These are phyloP conservation scores for Salminus brasiliensis DNA, from an alignment of 2,113 vertebrate species.

Conservation along the genomic window DNA sequence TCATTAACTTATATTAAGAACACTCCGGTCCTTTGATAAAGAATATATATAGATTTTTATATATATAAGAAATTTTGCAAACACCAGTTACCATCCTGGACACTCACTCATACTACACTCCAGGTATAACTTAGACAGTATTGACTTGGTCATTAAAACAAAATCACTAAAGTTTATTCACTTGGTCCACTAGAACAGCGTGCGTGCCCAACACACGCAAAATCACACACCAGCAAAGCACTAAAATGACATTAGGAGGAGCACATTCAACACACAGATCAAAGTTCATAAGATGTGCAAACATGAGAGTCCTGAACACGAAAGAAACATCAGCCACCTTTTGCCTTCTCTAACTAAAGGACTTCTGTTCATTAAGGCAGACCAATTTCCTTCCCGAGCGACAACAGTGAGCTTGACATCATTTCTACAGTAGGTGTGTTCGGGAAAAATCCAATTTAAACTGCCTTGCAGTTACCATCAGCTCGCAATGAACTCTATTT, in stretches of 20 bases:
- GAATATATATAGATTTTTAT: neutral
- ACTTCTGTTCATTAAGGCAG: constrained; percentile 41
- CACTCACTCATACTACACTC: neutral
- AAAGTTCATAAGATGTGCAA: constrained; percentile 25
- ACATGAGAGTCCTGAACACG: constrained; percentile 15
- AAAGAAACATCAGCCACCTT: constrained; percentile 15
- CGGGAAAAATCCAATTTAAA: constrained; percentile 52
- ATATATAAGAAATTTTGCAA: neutral
- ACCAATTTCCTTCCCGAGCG: constrained; percentile 35
- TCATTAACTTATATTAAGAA: constrained; percentile 7
- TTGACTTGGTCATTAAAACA: constrained; percentile 14
- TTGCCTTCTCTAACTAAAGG: constrained; percentile 12
- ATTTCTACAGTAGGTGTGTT: constrained; percentile 31
- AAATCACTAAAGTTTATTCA: constrained; percentile 22
- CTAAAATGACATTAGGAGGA: constrained; percentile 20
- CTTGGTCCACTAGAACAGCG: constrained; percentile 44
- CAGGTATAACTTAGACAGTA: neutral
- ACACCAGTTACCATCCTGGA: constrained; percentile 10
- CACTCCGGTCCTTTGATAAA: constrained; percentile 5
- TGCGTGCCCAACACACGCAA: neutral
- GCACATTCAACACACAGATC: constrained; percentile 17
- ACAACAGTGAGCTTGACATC: constrained; percentile 28
- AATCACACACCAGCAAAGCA: constrained; percentile 4
- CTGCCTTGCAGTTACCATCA: constrained; percentile 54
- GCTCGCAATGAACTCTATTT: constrained; percentile 44